Evolutionary conservation across 2,113 vertebrate species (phyloP).

Genomic region (Amphilophus citrinellus): DNA sequence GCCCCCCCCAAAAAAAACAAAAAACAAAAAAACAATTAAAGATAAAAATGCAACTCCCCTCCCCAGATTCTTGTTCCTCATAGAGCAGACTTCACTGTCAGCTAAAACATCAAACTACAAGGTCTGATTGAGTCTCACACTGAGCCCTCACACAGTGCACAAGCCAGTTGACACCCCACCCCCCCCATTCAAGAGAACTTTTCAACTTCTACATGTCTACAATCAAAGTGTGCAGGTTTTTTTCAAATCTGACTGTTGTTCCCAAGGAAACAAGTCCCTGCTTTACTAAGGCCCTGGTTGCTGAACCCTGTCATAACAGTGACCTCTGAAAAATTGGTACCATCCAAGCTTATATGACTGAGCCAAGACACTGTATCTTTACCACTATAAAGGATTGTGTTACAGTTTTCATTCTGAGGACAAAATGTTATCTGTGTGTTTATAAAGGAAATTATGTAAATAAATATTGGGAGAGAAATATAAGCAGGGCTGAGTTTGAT

Average conservation of each 20-base stretch:
- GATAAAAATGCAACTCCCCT: not conserved
- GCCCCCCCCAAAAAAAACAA: no score
- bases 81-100: constrained; percentile 34
- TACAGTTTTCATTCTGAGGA: not conserved
- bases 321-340: constrained; percentile 29
- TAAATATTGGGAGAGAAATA: not conserved
- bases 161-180: constrained; percentile 37
- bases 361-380: not conserved
- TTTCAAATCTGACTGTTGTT: constrained; percentile 17
- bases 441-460: not conserved
- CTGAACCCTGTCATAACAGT: constrained; percentile 26
- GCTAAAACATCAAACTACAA: constrained; percentile 57
- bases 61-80: not conserved
- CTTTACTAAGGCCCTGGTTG: constrained; percentile 33
- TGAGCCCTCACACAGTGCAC: constrained; percentile 34
- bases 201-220: constrained; percentile 42
- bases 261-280: constrained; percentile 16
- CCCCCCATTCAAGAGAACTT: constrained; percentile 28
- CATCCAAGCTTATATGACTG: constrained; percentile 10
- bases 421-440: not conserved
- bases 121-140: constrained; percentile 58
- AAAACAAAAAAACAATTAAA: no score
- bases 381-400: not conserved
- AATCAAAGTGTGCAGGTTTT: constrained; percentile 16
- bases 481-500: not conserved